phyloP scores from a whole-genome alignment of 2,888 invertebrate species.

The Drosophila atripex region DNA sequence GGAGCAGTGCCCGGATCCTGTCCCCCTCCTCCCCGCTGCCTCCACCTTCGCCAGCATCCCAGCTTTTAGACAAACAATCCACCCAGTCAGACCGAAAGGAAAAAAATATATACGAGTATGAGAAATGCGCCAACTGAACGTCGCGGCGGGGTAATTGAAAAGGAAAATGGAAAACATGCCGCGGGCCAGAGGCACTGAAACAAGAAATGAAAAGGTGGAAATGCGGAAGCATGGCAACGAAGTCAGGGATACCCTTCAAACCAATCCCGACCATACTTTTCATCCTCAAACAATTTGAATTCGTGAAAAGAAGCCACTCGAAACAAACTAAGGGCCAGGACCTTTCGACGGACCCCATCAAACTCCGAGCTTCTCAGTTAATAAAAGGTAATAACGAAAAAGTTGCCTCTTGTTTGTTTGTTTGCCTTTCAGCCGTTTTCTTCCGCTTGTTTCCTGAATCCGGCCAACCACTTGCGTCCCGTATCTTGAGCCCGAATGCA shows the following conservation, averaged over 20 bases:
- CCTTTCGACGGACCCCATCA: slow-evolving; percentile 18
- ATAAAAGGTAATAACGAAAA: slow-evolving; percentile 37
- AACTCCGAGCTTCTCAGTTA: slow-evolving; percentile 21
- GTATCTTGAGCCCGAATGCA: slow-evolving; percentile 53
- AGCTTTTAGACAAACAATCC: slow-evolving; percentile 57
- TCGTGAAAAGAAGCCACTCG: background rate
- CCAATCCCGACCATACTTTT: background rate
- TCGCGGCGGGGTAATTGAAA: slow-evolving; percentile 67
- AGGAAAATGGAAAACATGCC: slow-evolving; percentile 72
- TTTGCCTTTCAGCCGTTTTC: slow-evolving; percentile 16
- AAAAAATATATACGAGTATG: slow-evolving; percentile 44
- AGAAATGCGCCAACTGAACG: slow-evolving; percentile 69
- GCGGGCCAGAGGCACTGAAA: slow-evolving; percentile 52
- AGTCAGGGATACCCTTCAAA: slow-evolving; percentile 17
- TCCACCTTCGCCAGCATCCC: background rate
- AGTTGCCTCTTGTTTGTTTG: slow-evolving; percentile 41
- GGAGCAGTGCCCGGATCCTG: slow-evolving; percentile 36
- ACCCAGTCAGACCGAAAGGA: slow-evolving; percentile 39
- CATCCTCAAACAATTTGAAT: background rate
- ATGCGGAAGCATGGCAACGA: slow-evolving; percentile 7
- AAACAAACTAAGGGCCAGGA: background rate
- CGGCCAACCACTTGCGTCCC: slow-evolving; percentile 43
- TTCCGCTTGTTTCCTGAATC: slow-evolving; percentile 33
- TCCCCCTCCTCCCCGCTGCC: background rate
- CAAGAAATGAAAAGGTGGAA: slow-evolving; percentile 45